A percentile compares a stretch with the other conserved stretches of the same genome.
Conservation (phyloP, 2,888 invertebrate species). For the Pseudococcus jackbeardsleyi region DNA sequence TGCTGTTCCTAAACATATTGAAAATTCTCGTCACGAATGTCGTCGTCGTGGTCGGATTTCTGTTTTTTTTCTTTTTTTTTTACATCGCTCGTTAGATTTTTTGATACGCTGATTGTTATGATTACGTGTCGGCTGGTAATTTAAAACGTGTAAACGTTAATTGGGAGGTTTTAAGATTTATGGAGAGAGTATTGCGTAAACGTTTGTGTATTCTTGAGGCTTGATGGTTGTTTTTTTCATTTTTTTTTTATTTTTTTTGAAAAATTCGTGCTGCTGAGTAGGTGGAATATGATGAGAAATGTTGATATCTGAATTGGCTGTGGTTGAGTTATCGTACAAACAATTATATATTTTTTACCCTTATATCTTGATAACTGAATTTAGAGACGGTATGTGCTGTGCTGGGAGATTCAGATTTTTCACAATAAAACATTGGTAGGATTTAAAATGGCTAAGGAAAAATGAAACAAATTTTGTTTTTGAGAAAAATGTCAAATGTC, state of each 20-base stretch:
- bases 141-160: conserved; percentile 42
- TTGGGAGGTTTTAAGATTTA: conserved; percentile 46
- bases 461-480: no score
- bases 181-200: background rate
- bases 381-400: no score
- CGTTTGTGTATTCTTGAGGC: background rate
- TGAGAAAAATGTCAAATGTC: no score
- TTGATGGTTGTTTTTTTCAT: background rate
- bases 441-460: no score
- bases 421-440: no score
- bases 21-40: conserved; percentile 51
- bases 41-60: conserved; percentile 24
- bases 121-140: conserved; percentile 41
- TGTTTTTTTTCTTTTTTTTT: background rate
- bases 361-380: background rate
- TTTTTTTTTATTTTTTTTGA: no score
- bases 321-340: background rate
- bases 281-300: conserved; percentile 1
- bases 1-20: background rate
- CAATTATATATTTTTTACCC: background rate
- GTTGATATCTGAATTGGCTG: background rate
- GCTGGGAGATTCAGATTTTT: no score
- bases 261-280: background rate
- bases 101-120: conserved; percentile 36
- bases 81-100: conserved; percentile 47